Percentiles rank a stretch among this genome's conserved stretches.
Conservation (phyloP, 37 sponge, comb jelly and placozoan species). For the Aplysina aerophoba region DNA sequence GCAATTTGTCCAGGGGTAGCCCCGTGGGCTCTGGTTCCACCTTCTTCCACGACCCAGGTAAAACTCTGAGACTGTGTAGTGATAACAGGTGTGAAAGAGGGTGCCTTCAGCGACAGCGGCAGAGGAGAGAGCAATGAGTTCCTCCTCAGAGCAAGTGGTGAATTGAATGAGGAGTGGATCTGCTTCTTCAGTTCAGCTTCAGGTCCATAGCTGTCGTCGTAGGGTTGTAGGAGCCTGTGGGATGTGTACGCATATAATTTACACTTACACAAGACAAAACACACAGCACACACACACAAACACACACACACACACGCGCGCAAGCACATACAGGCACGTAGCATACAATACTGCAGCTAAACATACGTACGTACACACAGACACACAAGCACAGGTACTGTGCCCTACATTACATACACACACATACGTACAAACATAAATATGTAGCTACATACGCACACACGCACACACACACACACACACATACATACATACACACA, state of each 20-base stretch:
- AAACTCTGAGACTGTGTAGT: neutral
- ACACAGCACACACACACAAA: neutral
- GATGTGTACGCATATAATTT: neutral
- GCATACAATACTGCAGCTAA: no score
- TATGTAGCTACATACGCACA: neutral
- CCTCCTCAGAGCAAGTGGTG: neutral
- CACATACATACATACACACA: conserved; percentile 6
- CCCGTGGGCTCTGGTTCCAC: conserved; percentile 13
- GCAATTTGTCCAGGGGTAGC: conserved; percentile 37
- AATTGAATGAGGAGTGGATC: neutral
- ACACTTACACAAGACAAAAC: no score
- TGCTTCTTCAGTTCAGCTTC: conserved; percentile 10
- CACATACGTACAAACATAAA: neutral
- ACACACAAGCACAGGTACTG: neutral
- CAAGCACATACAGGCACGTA: no score
- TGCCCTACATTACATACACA: no score
- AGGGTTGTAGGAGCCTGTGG: neutral
- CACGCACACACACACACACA: neutral
- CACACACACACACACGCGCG: neutral
- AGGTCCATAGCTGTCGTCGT: conserved; percentile 9
- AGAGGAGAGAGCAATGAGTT: neutral
- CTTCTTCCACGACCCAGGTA: conserved; percentile 5
- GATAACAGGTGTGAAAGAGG: neutral
- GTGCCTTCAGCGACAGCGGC: neutral
- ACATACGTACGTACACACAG: neutral